Evolutionary conservation across 1,140 invertebrate species (phyloP), one percentile per base, ranked within the genome.

Genomic region (Drosophila suzukii): DNA sequence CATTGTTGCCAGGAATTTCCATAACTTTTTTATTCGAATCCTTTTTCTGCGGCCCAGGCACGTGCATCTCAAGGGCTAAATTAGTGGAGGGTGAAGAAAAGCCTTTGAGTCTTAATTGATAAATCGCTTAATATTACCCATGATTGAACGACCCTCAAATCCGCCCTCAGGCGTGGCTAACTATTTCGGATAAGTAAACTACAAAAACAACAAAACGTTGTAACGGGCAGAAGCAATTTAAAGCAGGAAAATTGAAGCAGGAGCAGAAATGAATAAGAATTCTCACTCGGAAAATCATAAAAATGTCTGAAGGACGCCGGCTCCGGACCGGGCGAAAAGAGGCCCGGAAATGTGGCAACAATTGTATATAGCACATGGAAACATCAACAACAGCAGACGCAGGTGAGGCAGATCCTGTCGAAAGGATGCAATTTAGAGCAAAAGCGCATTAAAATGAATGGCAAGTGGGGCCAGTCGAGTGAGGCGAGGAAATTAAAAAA

Each of bases 251-350:
- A 75, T 75, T 83, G 78, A 61, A 61, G 27, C 13, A 51, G 54
- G 50, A 62, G 53, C 32, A 12, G 15, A 59, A 53, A 49, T 36
- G 47, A 55, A 53, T 24, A 49, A 63, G 72, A 78, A 86, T 76
- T 72, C 71, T 82, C 75, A 79, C 83, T 88, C 67, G 67, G 75
- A 88, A 86, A 86, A 86, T 86, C 83, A 88, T 86, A 88, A 86
- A 82, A 82, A 68, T 46, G 83, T 88, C 83, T 88, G 75, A 82
- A 79, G 80, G 81, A 79, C 60, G 73, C 63, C 44, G 61, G 56
- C 62, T 58, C 55, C 57, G 57, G 62, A 12, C 30, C 47, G 34
- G 51, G 51, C 73, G 30, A 74, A 72, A 75, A 79, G 66, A 63
- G 74, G 63, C 41, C 70, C 82, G 75, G 79, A 86, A 88, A 88